Percentiles rank a stretch among this genome's conserved stretches.
phyloP scores from a whole-genome alignment of 2,888 invertebrate species.

The Trileptium ribeirensis region DNA sequence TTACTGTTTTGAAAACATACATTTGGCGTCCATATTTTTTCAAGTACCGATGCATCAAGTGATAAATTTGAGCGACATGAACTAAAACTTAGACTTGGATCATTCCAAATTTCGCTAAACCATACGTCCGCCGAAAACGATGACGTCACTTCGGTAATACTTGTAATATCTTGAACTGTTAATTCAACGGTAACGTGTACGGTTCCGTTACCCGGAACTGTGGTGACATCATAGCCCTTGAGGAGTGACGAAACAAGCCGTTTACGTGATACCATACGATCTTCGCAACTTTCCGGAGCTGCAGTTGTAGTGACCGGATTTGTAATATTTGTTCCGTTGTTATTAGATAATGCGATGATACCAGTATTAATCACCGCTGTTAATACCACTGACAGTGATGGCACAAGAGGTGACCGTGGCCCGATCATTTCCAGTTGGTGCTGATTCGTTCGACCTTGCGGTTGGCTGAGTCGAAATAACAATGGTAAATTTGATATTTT shows the following conservation, averaged over 20 bases:
- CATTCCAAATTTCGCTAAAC: constrained; percentile 49
- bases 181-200: constrained; percentile 16
- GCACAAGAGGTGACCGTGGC: too few relatives aligned
- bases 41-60: constrained; percentile 46
- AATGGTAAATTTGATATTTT: too few relatives aligned
- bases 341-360: too few relatives aligned
- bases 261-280: background rate
- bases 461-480: too few relatives aligned
- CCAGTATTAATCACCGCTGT: too few relatives aligned
- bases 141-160: constrained; percentile 25
- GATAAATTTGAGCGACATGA: constrained; percentile 43
- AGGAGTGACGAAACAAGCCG: background rate
- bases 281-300: too few relatives aligned
- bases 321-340: too few relatives aligned
- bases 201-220: background rate
- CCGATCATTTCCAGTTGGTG: too few relatives aligned
- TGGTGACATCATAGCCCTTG: constrained; percentile 4
- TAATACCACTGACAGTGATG: too few relatives aligned
- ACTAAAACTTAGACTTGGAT: constrained; percentile 46
- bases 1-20: constrained; percentile 51
- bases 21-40: constrained; percentile 49
- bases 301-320: too few relatives aligned
- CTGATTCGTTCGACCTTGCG: too few relatives aligned
- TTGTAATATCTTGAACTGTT: constrained; percentile 24
- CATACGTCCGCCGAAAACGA: constrained; percentile 42